Base-by-base conservation (phyloP, 2,888 invertebrate genomes). In the Agonopterix heracliana region DNA sequence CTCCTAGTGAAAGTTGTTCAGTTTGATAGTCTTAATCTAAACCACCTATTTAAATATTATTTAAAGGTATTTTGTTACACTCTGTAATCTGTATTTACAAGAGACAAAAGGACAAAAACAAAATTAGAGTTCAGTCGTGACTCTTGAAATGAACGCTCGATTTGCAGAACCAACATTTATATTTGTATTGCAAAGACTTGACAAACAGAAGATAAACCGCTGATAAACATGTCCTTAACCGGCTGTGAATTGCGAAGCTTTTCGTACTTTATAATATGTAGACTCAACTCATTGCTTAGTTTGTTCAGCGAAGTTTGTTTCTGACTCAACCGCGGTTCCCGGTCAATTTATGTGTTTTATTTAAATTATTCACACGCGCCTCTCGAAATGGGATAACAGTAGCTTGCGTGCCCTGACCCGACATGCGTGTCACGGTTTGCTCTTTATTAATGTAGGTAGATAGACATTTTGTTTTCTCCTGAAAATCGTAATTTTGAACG, bases 401-500 rank as follows among this genome's bases (percentile, higher is more conserved):
- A 51, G 54, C 53, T 53, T 54, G 52, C 53, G 54, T 54, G 53
- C 56, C 44, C 47, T 41, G 49, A 51, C 42, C 38, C 38, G 12
- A 50, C 54, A 46, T 50, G 53, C 48, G 56, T 56, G 59, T 55
- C 57, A 54, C 55, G 45, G 48, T 51, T 46, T 46, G 45, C 46
- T 44, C 54, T 54, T 49, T 52, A 54, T 51, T 56, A 56, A 66
- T 54, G 52, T 59, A 51, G 56, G 59, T 61, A 60, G 49, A 56
- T 57, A 52, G 48, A 55, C 54, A 49, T 54, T 61, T 56, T 60
- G 52, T 66, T 64, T 62, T 55, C 65, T 64, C 60, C 66, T 67
- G 64, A 57, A 59, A 66, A 63, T 56, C 53, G 58, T 64, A 57
- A 66, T 65, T 68, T 67, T 65, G 65, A 64, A 61, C 61, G 59